Conservation (phyloP, 2,888 invertebrate species). For the Agrochola lychnidis region DNA sequence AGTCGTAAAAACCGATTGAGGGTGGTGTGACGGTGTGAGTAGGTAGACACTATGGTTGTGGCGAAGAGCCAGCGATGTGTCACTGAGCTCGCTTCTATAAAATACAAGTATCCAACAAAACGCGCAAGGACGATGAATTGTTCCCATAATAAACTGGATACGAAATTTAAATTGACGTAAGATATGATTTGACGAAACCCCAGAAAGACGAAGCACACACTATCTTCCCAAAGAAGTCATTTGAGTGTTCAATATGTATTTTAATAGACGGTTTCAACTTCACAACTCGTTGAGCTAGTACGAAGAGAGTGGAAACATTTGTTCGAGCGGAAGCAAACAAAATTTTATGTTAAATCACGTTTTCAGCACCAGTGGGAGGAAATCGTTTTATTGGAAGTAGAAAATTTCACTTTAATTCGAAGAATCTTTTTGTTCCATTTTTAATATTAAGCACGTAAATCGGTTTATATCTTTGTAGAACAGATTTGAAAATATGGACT, state of each 20-base stretch:
- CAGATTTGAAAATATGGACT: constrained; percentile 17
- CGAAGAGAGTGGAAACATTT: constrained; percentile 52
- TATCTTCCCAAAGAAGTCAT: constrained; percentile 10
- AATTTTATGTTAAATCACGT: constrained; percentile 67
- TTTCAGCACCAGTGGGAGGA: constrained; percentile 50
- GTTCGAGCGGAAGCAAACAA: constrained; percentile 60
- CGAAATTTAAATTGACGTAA: not conserved
- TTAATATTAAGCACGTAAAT: constrained; percentile 27
- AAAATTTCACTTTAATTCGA: constrained; percentile 46
- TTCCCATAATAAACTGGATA: constrained; percentile 32
- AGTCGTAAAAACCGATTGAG: constrained; percentile 47
- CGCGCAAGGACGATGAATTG: constrained; percentile 2
- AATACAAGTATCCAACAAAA: constrained; percentile 30
- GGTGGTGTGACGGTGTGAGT: constrained; percentile 35
- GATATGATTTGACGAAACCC: constrained; percentile 1
- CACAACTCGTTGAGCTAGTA: constrained; percentile 48
- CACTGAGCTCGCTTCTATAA: constrained; percentile 26
- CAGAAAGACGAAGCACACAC: constrained; percentile 14
- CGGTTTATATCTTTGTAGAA: constrained; percentile 21
- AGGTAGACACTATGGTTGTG: constrained; percentile 30
- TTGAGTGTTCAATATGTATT: constrained; percentile 43
- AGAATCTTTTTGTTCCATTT: constrained; percentile 34
- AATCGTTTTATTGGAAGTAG: constrained; percentile 60
- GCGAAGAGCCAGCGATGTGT: constrained; percentile 51
- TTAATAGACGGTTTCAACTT: constrained; percentile 57